Evolutionary conservation across 2,888 invertebrate species (phyloP).

Genomic region (Aphidoletes aphidimyza): DNA sequence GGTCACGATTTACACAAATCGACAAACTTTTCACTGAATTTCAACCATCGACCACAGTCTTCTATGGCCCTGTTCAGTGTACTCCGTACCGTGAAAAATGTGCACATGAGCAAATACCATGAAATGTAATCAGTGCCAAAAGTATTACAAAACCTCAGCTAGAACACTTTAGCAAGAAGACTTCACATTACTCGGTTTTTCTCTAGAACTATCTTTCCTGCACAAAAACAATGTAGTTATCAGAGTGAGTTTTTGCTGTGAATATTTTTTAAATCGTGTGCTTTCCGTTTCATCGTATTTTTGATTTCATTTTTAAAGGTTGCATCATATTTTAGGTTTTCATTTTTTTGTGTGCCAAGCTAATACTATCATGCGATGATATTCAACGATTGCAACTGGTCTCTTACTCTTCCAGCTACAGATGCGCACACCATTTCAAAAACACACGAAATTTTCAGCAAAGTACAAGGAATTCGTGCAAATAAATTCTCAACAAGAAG

Average conservation of each 20-base stretch:
- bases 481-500: too few species aligned
- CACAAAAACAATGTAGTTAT: background rate
- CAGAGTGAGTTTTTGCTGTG: background rate
- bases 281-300: background rate
- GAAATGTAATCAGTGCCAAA: background rate
- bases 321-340: background rate
- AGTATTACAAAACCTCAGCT: background rate
- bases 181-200: background rate
- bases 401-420: too few species aligned
- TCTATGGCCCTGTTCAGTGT: background rate
- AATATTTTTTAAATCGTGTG: background rate
- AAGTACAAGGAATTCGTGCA: background rate
- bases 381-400: too few species aligned
- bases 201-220: background rate
- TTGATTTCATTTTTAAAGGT: slow-evolving; percentile 4
- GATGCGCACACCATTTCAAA: background rate
- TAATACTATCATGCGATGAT: background rate
- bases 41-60: background rate
- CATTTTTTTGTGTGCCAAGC: background rate
- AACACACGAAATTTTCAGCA: background rate
- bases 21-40: slow-evolving; percentile 31
- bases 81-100: background rate
- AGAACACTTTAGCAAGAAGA: background rate
- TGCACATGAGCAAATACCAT: background rate
- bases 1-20: background rate